These are phyloP conservation scores for Pteronotus mesoamericanus DNA, from an alignment of 2,797 vertebrate species.

Conservation along the genomic window DNA sequence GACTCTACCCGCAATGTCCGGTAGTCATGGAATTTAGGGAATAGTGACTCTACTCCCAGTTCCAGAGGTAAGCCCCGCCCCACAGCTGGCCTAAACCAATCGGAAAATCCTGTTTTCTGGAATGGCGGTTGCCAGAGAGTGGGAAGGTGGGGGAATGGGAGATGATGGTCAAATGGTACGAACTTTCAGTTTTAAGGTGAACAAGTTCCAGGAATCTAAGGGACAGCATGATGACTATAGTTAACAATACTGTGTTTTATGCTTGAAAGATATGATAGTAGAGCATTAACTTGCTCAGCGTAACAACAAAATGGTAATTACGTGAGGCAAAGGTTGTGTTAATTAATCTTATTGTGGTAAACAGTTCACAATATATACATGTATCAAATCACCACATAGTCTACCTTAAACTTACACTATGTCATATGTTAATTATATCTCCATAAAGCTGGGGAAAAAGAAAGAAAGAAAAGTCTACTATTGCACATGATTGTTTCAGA, in stretches of 20 bases:
- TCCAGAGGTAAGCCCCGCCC: background rate
- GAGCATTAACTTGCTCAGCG: background rate
- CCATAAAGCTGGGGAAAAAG: background rate
- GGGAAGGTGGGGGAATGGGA: background rate
- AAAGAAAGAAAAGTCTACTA: background rate
- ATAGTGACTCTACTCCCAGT: background rate
- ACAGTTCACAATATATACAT: background rate
- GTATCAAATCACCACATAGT: too few relatives aligned
- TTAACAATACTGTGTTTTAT: background rate
- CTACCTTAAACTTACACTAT: background rate
- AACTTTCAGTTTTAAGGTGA: background rate
- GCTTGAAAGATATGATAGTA: background rate
- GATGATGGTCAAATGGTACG: background rate
- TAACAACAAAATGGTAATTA: background rate
- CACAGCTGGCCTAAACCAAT: background rate
- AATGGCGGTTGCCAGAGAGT: background rate
- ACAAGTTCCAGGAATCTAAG: background rate
- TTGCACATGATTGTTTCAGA: background rate
- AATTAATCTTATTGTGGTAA: background rate
- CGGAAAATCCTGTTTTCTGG: background rate
- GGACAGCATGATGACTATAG: background rate
- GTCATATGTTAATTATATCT: background rate
- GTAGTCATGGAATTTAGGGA: background rate
- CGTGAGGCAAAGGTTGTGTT: background rate
- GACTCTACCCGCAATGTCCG: accelerated